Evolutionary conservation across 2,797 vertebrate genomes (phyloP).

Genomic region (Enteromius afrohamiltoni): DNA sequence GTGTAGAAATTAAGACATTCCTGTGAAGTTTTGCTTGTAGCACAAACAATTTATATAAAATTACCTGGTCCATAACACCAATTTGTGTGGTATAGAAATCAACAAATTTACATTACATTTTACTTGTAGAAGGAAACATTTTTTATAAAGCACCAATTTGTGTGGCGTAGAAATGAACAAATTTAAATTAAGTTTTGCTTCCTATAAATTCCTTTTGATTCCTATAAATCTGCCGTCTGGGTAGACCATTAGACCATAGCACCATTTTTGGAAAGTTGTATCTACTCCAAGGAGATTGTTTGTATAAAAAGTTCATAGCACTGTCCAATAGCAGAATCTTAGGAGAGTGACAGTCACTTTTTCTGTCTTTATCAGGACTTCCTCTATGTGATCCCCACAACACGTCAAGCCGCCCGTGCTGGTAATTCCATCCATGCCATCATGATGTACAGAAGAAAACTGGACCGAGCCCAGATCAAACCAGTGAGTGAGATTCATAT

Average conservation of each 20-base stretch:
- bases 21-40: too few relatives aligned
- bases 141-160: neutral
- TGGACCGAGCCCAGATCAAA: conserved; percentile 94
- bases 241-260: too few relatives aligned
- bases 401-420: conserved; percentile 89
- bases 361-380: conserved; percentile 80
- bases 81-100: neutral
- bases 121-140: neutral
- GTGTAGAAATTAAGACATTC: too few relatives aligned
- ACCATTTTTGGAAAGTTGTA: neutral
- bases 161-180: neutral
- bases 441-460: conserved; percentile 90
- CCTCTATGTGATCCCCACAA: conserved; percentile 86
- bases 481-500: conserved; percentile 80
- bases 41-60: neutral
- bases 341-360: neutral
- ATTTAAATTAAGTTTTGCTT: neutral
- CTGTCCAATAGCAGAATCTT: neutral
- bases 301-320: neutral
- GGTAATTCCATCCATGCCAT: conserved; percentile 91
- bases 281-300: too few relatives aligned
- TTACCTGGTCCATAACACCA: neutral
- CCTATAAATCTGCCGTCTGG: neutral
- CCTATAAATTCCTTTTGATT: too few relatives aligned
- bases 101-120: neutral